Conservation (phyloP, 2,797 vertebrate genomes). For the Sarcoramphus papa region DNA sequence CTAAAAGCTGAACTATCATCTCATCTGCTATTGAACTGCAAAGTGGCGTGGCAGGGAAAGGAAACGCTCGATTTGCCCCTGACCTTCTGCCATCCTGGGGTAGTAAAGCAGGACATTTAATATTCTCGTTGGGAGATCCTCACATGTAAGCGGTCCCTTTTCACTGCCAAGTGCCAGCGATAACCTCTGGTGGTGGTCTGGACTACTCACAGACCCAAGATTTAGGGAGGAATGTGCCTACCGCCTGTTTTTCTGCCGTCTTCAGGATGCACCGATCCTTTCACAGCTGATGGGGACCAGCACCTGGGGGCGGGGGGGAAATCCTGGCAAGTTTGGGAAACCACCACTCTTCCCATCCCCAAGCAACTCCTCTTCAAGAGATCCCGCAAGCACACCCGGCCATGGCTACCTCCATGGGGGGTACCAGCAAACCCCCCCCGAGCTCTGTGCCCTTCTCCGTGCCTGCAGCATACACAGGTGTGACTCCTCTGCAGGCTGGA, state of each 20-base stretch:
- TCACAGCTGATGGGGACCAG: neutral
- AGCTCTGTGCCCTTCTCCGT: neutral
- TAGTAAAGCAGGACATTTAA: neutral
- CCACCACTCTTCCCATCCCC: neutral
- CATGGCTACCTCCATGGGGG: no score
- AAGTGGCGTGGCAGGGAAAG: neutral
- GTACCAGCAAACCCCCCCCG: neutral
- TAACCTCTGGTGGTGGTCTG: neutral
- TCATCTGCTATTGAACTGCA: neutral
- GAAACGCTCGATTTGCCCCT: neutral
- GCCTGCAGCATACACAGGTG: rapidly evolving
- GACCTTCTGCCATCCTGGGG: neutral
- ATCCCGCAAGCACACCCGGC: rapidly evolving
- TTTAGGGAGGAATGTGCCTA: neutral
- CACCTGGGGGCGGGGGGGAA: neutral
- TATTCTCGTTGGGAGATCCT: neutral
- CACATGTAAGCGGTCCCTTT: rapidly evolving
- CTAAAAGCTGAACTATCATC: neutral
- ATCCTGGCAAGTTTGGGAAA: neutral
- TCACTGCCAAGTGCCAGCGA: rapidly evolving
- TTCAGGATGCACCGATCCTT: neutral
- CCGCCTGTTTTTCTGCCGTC: neutral
- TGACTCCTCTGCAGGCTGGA: neutral
- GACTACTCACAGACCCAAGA: neutral
- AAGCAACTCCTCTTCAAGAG: neutral